phyloP scores from a whole-genome alignment of 1,140 invertebrate genomes.

The Tyrophagus putrescentiae region DNA sequence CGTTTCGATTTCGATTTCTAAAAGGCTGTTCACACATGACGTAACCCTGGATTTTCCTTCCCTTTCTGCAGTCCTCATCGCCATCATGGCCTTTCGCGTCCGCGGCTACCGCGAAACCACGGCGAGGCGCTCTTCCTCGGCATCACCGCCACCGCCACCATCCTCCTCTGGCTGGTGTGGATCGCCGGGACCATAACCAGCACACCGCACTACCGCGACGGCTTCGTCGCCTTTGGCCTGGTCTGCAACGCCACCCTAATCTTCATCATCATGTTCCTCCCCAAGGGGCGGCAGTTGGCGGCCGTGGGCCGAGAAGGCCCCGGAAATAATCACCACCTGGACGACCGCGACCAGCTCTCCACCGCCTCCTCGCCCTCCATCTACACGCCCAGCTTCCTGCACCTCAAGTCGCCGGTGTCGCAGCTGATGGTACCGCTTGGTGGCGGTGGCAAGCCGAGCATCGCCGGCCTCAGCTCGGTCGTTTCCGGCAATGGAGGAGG shows the following conservation, averaged over 20 bases:
- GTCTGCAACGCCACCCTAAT: constrained; percentile 62
- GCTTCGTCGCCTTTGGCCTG: constrained; percentile 70
- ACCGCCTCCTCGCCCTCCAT: constrained; percentile 47
- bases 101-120: constrained; percentile 77
- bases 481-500: not conserved
- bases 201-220: constrained; percentile 49
- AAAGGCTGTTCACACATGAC: not conserved
- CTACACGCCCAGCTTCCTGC: constrained; percentile 74
- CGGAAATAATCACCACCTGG: not conserved
- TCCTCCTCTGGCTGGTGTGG: constrained; percentile 76
- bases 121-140: constrained; percentile 76
- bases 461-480: constrained; percentile 2
- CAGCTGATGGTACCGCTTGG: too few relatives aligned
- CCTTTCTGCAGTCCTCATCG: constrained; percentile 47
- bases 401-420: constrained; percentile 60
- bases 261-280: constrained; percentile 78
- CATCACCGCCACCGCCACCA: constrained; percentile 58
- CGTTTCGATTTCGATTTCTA: not conserved
- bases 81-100: constrained; percentile 55
- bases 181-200: constrained; percentile 39
- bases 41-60: not conserved
- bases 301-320: constrained; percentile 64
- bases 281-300: constrained; percentile 62
- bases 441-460: not conserved
- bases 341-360: constrained; percentile 37